phyloP scores from a whole-genome alignment of 2,797 vertebrate genomes.

The Pseudochaenichthys georgianus region DNA sequence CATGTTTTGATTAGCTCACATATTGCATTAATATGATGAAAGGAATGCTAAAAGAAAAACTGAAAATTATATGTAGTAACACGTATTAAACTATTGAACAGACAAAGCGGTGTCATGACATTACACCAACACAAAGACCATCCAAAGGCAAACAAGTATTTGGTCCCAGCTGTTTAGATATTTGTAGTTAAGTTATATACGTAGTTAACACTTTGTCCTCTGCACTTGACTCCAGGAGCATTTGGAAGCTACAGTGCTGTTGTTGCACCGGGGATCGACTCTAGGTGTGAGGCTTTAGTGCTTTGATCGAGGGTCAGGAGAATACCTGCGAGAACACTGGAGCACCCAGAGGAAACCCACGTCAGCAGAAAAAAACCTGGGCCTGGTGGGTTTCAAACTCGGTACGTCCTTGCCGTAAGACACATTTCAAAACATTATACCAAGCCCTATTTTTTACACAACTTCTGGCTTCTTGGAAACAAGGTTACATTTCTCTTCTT shows the following conservation, averaged over 20 bases:
- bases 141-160: background rate
- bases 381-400: background rate
- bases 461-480: background rate
- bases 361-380: background rate
- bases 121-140: background rate
- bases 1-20: no score
- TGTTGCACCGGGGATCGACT: background rate
- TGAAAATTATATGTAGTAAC: no score
- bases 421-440: background rate
- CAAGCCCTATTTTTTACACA: background rate
- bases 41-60: no score
- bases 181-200: background rate
- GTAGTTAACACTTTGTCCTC: background rate
- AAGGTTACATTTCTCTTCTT: no score
- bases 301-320: conserved; percentile 5
- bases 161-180: background rate
- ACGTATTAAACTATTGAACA: no score
- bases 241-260: background rate
- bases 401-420: background rate
- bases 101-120: background rate
- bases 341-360: background rate
- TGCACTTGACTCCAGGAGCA: background rate
- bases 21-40: no score
- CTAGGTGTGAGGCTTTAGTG: background rate
- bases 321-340: background rate